Base-by-base conservation (phyloP, 1,140 invertebrate species). In the Anastrepha obliqua region DNA sequence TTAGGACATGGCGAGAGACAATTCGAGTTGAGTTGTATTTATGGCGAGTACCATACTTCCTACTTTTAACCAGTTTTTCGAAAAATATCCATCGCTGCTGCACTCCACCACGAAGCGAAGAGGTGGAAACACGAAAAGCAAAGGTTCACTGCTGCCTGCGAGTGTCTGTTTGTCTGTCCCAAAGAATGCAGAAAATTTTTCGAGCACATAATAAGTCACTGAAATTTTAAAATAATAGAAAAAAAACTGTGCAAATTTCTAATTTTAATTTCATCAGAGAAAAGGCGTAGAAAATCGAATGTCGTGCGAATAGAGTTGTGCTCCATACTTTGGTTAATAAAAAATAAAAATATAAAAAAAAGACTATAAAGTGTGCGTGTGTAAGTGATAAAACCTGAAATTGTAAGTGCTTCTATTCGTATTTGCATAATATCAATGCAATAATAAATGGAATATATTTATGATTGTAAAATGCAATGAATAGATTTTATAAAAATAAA, bases 101-200 rank as follows among this genome's bases (percentile, higher is more conserved):
- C 86, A 88, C 87, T 87, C 70, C 86, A 88, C 88, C 88, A 88
- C 86, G 74, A 86, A 88, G 86, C 88, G 86, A 87, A 88, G 70
- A 88, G 88, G 88, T 88, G 88, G 86, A 87, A 88, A 88, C 88
- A 88, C 88, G 88, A 86, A 74, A 47, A 81, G 74, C 55, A 55
- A 81, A 60, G 58, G 29, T 86, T 65, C 74, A 55, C 74, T 51
- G 42, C 65, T 87, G 62, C 62, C 42, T 44, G 39, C 44, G n/a
- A 87, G 74, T 64, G 58, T 85, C 59, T 70, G 59, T 85, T 85
- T 85, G 81, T 85, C 81, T 60, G 85, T 60, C 29, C 58, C 6
- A 86, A 86, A 62, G 59, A 86, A 86, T n/a, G 44, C 47, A 81
- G 74, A 81, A 81, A 81, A 81, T 81, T 81, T 55, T 74, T 65